These are phyloP conservation scores for Shinisaurus crocodilurus DNA, from an alignment of 2,113 vertebrate genomes.

Conservation along the genomic window DNA sequence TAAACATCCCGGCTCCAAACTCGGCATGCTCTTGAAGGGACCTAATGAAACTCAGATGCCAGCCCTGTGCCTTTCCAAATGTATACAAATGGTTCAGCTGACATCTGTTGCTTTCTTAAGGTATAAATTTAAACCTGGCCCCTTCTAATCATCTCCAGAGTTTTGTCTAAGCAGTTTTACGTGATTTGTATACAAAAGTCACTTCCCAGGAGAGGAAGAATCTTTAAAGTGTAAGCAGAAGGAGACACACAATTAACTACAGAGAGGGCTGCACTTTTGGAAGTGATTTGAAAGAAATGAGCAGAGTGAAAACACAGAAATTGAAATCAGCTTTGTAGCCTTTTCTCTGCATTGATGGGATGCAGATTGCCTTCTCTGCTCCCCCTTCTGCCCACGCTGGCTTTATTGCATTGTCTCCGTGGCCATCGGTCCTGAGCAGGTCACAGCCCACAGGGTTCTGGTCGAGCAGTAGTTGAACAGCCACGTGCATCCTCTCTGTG, in stretches of 20 bases:
- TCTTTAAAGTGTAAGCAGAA: conserved; percentile 72
- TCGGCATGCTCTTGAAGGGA: conserved; percentile 38
- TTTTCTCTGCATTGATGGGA: conserved; percentile 41
- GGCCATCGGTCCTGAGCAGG: neutral
- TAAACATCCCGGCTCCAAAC: conserved; percentile 38
- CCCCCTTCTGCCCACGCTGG: neutral
- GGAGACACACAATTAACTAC: conserved; percentile 65
- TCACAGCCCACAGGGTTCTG: neutral
- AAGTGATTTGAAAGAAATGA: conserved; percentile 71
- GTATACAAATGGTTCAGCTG: conserved; percentile 61
- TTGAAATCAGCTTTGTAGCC: conserved; percentile 67
- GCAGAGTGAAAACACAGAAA: conserved; percentile 54
- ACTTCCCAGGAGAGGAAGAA: conserved; percentile 68
- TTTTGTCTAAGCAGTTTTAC: conserved; percentile 59
- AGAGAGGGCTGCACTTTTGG: conserved; percentile 68
- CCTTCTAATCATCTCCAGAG: conserved; percentile 76
- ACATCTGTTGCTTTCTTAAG: conserved; percentile 69
- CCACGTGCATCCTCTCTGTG: neutral
- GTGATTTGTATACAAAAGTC: conserved; percentile 76
- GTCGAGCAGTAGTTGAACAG: neutral
- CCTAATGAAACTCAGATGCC: conserved; percentile 66
- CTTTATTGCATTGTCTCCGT: neutral
- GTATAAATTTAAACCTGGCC: conserved; percentile 57
- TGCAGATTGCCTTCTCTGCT: conserved; percentile 9
- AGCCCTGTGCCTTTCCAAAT: conserved; percentile 47